A percentile compares a stretch with the other conserved stretches of the same genome.
phyloP scores from a whole-genome alignment of 2,113 vertebrate species.

The Halcyon malimbica region DNA sequence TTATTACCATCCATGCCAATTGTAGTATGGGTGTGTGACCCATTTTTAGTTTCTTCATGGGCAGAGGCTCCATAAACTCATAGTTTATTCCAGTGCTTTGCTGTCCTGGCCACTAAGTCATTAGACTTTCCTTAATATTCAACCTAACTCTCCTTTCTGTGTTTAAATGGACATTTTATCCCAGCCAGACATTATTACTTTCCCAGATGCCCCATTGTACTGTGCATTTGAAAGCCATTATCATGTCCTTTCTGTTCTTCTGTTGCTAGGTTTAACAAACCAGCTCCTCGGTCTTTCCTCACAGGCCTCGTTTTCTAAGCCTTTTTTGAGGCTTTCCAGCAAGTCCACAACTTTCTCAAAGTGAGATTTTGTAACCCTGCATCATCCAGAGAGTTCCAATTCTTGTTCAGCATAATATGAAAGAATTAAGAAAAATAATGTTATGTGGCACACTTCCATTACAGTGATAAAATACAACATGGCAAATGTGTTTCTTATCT shows the following conservation, averaged over 20 bases:
- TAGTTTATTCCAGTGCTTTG: background rate
- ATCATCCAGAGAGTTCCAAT: background rate
- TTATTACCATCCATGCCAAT: background rate
- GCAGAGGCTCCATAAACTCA: background rate
- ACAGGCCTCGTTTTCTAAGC: background rate
- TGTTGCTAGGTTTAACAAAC: background rate
- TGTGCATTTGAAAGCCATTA: background rate
- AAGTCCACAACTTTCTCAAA: background rate
- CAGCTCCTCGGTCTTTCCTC: background rate
- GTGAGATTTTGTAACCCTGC: background rate
- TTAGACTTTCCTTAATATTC: background rate
- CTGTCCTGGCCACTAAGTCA: background rate
- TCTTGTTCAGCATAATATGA: background rate
- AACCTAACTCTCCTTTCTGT: background rate
- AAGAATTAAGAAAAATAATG: background rate
- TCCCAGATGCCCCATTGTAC: background rate
- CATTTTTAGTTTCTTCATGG: background rate
- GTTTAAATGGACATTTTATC: background rate
- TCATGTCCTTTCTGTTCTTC: background rate
- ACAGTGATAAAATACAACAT: conserved; percentile 1
- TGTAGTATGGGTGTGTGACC: background rate
- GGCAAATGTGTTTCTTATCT: conserved; percentile 37
- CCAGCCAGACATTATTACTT: background rate
- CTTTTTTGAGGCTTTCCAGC: background rate
- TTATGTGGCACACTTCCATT: background rate